phyloP scores from a whole-genome alignment of 2,888 invertebrate species.

The Melanargia galathea region DNA sequence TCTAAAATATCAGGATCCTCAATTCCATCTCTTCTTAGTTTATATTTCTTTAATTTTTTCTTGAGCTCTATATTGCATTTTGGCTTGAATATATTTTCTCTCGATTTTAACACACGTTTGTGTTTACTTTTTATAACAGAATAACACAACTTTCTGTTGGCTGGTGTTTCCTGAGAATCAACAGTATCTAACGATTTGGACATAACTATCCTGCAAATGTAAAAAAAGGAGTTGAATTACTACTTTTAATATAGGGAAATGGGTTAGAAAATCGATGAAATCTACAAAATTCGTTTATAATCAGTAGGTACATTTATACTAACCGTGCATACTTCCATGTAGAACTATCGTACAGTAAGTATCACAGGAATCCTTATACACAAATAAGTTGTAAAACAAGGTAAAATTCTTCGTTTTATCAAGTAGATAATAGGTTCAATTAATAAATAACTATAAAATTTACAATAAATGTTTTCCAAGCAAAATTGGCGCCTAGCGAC shows the following conservation, averaged over 20 bases:
- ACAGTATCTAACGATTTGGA: constrained; percentile 55
- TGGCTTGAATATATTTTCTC: constrained; percentile 57
- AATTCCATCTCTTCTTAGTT: constrained; percentile 65
- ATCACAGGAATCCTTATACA: background rate
- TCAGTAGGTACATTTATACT: constrained; percentile 19
- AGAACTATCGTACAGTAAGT: constrained; percentile 11
- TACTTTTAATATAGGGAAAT: background rate
- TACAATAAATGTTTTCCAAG: constrained; percentile 13
- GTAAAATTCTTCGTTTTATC: background rate
- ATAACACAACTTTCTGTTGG: constrained; percentile 34
- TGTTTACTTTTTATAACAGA: constrained; percentile 41
- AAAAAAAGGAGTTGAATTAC: background rate
- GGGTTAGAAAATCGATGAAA: background rate
- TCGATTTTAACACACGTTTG: constrained; percentile 52
- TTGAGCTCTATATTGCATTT: constrained; percentile 62
- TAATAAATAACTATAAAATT: background rate
- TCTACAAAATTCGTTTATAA: background rate
- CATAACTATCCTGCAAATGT: constrained; percentile 67
- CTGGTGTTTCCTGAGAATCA: constrained; percentile 41
- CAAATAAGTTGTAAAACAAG: background rate
- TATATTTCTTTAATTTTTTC: constrained; percentile 70
- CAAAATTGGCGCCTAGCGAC: constrained; percentile 40
- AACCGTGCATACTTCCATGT: constrained; percentile 37
- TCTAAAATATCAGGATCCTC: constrained; percentile 73
- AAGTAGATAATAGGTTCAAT: background rate